Evolutionary conservation across 1,140 invertebrate species (phyloP), one percentile per base, ranked within the genome.

Genomic region (Nomia melanderi): DNA sequence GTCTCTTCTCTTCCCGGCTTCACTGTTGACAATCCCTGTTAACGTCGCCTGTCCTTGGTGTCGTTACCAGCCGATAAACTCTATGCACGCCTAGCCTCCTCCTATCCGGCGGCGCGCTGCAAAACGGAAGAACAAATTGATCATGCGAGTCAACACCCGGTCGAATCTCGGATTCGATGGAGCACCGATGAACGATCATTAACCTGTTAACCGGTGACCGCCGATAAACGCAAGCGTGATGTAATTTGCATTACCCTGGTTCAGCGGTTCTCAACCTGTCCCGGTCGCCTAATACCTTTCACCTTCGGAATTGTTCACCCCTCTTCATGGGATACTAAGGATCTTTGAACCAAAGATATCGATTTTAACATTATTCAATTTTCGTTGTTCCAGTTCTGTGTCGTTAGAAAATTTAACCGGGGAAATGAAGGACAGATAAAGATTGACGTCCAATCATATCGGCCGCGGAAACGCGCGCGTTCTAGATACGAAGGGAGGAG

Each of bases 401-500:
- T n/a, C n/a, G n/a, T n/a, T n/a, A n/a, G n/a, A n/a, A n/a, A n/a
- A n/a, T n/a, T n/a, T n/a, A n/a, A n/a, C n/a, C n/a, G n/a, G n/a
- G n/a, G n/a, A n/a, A n/a, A n/a, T n/a, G n/a, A n/a, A n/a, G n/a
- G 20, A 36, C 29, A 60, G 54, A 75, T 39, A n/a, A n/a, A n/a
- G n/a, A n/a, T n/a, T n/a, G n/a, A n/a, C 65, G 12, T 8, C 17
- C 47, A 7, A n/a, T 23, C 27, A 75, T 67, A 70, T 77, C 41
- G 53, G 25, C 14, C 14, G 47, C 50, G 50, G 59, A 71, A 76
- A 71, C 53, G 75, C 44, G 23, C 25, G 57, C n/a, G 33, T 20
- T 1, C 27, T 29, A 73, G 70, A 77, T 50, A 73, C 27, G 60
- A 29, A 56, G 33, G 14, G 70, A 81, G 71, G 70, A 81, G 71